Evolutionary conservation across 2,888 invertebrate species (phyloP), one percentile per base, ranked within the genome.

Genomic region (Cryptosula pallasiana): DNA sequence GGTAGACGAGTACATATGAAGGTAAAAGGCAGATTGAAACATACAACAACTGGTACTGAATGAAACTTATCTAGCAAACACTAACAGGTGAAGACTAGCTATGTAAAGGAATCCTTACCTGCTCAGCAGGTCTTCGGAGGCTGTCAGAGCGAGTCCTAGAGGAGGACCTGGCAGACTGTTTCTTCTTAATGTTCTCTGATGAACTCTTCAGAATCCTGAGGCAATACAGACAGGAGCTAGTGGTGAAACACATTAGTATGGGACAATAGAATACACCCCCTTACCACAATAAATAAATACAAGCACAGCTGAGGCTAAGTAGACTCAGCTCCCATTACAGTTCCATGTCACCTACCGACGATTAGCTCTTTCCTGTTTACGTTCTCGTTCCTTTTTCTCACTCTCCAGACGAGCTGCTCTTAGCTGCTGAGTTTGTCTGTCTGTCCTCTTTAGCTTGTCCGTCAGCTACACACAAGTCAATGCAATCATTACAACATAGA

Each of bases 141-240:
- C 9, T 5, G 45, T 5, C 20, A 13, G 45, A 45, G 45, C 20
- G 45, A 45, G 5, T 45, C 45, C 63, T 3, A 32, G 29, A 16
- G 9, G 27, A 13, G 3, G 27, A 9, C n/a, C 32, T 25, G 55
- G 55, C 5, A 29, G 3, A 29, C 63, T 63, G 20, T 32, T 63
- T 32, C n/a, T 63, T 63, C 27, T 27, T 63, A 5, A 16, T 63
- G 32, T 63, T 63, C 25, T 32, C 27, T 34, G 20, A 27, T 25
- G 32, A 63, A 34, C 32, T 32, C 63, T 63, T 63, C 32, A 63
- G 34, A 5, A 63, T 63, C 34, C 63, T 63, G 32, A n/a, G n/a
- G n/a, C n/a, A n/a, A n/a, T n/a, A n/a, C n/a, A n/a, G n/a, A n/a
- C n/a, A n/a, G n/a, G n/a, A n/a, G n/a, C n/a, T n/a, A n/a, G n/a